Conservation (phyloP, 2,888 invertebrate species). For the Meta bourneti region DNA sequence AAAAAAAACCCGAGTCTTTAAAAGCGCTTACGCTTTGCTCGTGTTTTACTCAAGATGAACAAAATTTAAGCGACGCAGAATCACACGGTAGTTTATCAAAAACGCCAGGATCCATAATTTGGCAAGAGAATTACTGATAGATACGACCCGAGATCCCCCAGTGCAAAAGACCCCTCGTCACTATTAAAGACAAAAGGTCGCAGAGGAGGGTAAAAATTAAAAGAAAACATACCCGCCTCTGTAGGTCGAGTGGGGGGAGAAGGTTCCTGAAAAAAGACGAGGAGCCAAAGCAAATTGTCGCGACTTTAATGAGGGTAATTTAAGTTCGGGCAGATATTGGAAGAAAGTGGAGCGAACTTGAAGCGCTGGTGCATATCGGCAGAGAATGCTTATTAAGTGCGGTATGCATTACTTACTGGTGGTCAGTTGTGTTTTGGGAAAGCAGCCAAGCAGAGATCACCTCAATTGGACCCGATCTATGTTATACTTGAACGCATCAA, state of each 20-base stretch:
- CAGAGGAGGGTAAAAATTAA: conserved; percentile 42
- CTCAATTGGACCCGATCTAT: conserved; percentile 50
- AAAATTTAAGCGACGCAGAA: conserved; percentile 44
- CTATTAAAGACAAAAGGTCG: conserved; percentile 66
- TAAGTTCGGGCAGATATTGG: conserved; percentile 54
- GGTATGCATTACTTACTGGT: conserved; percentile 71
- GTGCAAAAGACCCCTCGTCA: conserved; percentile 44
- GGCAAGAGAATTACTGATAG: conserved; percentile 50
- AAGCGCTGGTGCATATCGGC: conserved; percentile 67
- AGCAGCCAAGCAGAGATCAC: conserved; percentile 59
- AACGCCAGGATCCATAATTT: conserved; percentile 65
- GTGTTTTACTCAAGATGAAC: conserved; percentile 56
- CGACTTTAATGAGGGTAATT: conserved; percentile 75
- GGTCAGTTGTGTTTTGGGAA: conserved; percentile 65
- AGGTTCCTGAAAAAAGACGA: conserved; percentile 28
- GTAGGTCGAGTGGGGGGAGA: conserved; percentile 11
- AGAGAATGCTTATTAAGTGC: conserved; percentile 73
- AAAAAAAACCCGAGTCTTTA: conserved; percentile 53
- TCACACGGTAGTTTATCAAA: conserved; percentile 36
- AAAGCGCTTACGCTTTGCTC: conserved; percentile 44
- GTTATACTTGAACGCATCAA: conserved; percentile 64
- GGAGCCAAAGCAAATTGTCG: conserved; percentile 73
- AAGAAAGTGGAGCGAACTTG: conserved; percentile 48
- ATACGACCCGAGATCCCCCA: conserved; percentile 35
- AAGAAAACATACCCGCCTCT: conserved; percentile 35